phyloP scores from a whole-genome alignment of 1,140 invertebrate genomes.

The Brachionus asplanchnoidis region DNA sequence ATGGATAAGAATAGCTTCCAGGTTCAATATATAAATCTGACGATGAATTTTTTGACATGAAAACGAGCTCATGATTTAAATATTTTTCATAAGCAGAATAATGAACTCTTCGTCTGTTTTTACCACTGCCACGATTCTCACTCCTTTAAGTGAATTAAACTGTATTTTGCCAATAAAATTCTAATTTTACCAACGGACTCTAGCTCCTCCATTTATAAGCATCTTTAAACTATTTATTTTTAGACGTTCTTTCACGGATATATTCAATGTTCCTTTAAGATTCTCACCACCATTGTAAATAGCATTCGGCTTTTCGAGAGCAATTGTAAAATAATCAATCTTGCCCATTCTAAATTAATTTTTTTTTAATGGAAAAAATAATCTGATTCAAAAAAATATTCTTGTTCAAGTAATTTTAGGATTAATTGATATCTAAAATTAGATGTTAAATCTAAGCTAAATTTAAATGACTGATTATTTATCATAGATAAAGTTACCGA shows the following conservation, averaged over 20 bases:
- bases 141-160: too few species aligned
- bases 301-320: not conserved
- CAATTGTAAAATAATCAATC: slow-evolving; percentile 25
- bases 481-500: too few species aligned
- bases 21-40: slow-evolving; percentile 42
- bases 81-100: slow-evolving; percentile 23
- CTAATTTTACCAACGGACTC: slow-evolving; percentile 13
- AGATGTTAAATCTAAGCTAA: too few species aligned
- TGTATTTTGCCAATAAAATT: too few species aligned
- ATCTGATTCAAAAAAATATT: too few species aligned
- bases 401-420: too few species aligned
- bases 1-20: slow-evolving; percentile 58
- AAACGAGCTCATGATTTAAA: not conserved
- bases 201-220: slow-evolving; percentile 4
- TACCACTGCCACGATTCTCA: too few species aligned
- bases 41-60: not conserved
- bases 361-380: not conserved
- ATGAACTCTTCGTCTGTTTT: not conserved
- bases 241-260: slow-evolving; percentile 23
- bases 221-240: slow-evolving; percentile 36
- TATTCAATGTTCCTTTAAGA: not conserved
- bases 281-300: slow-evolving; percentile 1
- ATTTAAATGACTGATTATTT: too few species aligned
- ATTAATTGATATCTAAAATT: too few species aligned
- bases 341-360: slow-evolving; percentile 22